phyloP scores from a whole-genome alignment of 2,113 vertebrate species.

The Spheniscus mendiculus region DNA sequence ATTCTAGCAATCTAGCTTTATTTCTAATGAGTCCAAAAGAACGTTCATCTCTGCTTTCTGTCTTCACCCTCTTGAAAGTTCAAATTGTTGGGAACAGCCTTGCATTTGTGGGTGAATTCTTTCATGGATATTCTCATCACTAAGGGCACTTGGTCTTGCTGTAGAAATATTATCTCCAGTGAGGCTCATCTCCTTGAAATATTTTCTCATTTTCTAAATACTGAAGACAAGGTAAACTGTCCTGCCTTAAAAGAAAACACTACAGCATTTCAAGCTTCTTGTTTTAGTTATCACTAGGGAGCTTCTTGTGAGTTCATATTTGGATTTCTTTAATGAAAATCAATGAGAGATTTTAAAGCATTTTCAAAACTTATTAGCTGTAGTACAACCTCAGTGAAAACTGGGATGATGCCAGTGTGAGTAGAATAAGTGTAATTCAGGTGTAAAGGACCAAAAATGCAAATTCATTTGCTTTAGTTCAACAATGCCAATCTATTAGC shows the following conservation, averaged over 20 bases:
- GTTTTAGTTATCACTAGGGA: slow-evolving; percentile 8
- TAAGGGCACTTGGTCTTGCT: background rate
- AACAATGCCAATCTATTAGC: background rate
- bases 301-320: background rate
- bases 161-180: background rate
- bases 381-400: background rate
- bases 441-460: background rate
- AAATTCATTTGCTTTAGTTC: background rate
- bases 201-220: slow-evolving; percentile 27
- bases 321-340: slow-evolving; percentile 32
- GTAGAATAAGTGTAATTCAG: background rate
- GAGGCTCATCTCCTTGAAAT: slow-evolving; percentile 1
- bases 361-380: background rate
- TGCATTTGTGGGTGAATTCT: background rate
- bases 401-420: background rate
- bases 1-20: background rate
- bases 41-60: background rate
- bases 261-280: background rate
- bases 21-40: background rate
- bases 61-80: background rate
- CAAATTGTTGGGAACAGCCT: background rate
- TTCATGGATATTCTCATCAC: background rate
- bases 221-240: background rate
- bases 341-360: slow-evolving; percentile 12
- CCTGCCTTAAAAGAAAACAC: background rate